Evolutionary conservation across 1,140 invertebrate species (phyloP).

Genomic region (Trichogramma pretiosum): DNA sequence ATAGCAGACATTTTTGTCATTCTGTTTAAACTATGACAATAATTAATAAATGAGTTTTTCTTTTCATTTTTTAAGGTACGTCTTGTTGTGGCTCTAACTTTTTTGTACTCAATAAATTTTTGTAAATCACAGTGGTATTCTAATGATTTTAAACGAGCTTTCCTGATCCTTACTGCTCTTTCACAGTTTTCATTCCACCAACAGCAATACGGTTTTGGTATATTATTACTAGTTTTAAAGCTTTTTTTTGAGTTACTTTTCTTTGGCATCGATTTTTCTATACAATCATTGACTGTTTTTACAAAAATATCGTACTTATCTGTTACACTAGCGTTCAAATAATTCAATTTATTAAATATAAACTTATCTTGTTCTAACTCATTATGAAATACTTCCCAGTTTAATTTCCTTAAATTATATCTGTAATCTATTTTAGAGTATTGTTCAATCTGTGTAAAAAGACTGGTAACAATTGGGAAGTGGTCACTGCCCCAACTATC

Average conservation of each 20-base stretch:
- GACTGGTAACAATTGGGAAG: slow-evolving; percentile 15
- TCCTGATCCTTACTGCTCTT: neutral
- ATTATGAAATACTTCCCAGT: neutral
- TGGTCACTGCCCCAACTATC: slow-evolving; percentile 21
- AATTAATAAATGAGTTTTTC: neutral
- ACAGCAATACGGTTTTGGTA: neutral
- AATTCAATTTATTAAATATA: neutral
- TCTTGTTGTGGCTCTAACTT: neutral
- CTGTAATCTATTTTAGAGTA: slow-evolving; percentile 3
- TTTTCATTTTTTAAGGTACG: neutral
- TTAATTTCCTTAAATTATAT: slow-evolving; percentile 1
- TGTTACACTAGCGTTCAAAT: neutral
- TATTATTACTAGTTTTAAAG: neutral
- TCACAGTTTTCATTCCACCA: slow-evolving; percentile 5
- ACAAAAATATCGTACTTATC: neutral
- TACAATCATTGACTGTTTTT: neutral
- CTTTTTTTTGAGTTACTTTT: neutral
- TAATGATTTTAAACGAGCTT: neutral
- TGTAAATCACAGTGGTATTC: neutral
- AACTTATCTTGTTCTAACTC: neutral
- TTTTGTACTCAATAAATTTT: slow-evolving; percentile 5
- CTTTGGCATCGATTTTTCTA: too few species aligned
- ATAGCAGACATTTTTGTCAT: neutral
- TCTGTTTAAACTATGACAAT: neutral
- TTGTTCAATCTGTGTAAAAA: neutral